Evolutionary conservation across 2,888 invertebrate genomes (phyloP).

Genomic region (Dysmachus trigonus): DNA sequence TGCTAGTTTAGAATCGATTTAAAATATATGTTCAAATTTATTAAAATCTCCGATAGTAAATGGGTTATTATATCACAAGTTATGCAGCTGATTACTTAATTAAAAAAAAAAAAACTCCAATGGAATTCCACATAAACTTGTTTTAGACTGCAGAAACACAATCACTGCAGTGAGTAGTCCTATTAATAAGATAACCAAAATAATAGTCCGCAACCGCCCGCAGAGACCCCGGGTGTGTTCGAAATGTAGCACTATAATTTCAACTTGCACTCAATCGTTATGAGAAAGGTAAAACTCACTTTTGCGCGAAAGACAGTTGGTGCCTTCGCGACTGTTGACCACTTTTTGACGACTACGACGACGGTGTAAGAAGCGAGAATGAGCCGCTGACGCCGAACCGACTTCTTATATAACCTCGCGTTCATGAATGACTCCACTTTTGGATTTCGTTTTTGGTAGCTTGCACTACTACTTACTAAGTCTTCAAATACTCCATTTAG

Average conservation of each 20-base stretch:
- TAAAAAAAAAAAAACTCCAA: not conserved
- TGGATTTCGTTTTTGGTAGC: not conserved
- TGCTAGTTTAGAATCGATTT: no score
- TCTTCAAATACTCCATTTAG: constrained; percentile 22
- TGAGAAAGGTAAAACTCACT: not conserved
- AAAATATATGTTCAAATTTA: no score
- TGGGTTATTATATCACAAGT: not conserved
- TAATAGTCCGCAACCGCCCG: not conserved
- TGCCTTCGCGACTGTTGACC: not conserved
- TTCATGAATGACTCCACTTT: constrained; percentile 7
- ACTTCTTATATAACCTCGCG: constrained; percentile 22
- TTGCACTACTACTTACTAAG: not conserved
- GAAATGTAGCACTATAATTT: not conserved
- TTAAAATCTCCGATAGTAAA: no score
- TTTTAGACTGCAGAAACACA: not conserved
- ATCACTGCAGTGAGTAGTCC: not conserved
- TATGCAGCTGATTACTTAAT: not conserved
- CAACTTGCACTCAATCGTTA: not conserved
- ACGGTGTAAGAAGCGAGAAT: constrained; percentile 23
- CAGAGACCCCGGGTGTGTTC: not conserved
- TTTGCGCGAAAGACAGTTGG: not conserved
- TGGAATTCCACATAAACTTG: not conserved
- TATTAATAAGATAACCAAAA: not conserved
- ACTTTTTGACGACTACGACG: not conserved
- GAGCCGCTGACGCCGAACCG: not conserved